Evolutionary conservation across 2,113 vertebrate genomes (phyloP).

Genomic region (Solenodon paradoxus): DNA sequence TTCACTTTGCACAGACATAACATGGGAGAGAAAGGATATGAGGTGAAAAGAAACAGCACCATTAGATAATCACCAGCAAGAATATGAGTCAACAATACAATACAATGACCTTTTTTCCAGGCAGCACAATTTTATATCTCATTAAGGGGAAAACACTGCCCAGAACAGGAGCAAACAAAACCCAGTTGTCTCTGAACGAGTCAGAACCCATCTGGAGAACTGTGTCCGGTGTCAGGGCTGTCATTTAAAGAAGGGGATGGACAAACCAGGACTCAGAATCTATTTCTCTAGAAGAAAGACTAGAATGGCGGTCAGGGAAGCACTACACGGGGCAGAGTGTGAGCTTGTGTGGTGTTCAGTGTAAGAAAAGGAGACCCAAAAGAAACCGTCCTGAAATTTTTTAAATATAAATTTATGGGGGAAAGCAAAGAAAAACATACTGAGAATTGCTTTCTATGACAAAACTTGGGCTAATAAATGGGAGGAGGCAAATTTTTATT

Average conservation of each 20-base stretch:
- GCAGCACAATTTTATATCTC: neutral
- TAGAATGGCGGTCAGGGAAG: neutral
- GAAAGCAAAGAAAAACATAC: neutral
- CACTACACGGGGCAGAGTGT: neutral
- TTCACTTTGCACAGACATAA: neutral
- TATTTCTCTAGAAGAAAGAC: neutral
- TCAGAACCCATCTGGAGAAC: neutral
- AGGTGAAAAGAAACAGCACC: neutral
- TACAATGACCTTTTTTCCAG: neutral
- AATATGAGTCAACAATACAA: neutral
- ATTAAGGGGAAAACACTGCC: neutral
- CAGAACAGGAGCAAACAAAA: neutral
- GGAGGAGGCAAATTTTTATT: neutral
- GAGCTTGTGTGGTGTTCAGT: neutral
- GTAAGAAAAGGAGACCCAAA: neutral
- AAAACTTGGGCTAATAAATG: neutral
- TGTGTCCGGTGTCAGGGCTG: neutral
- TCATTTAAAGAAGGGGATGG: neutral
- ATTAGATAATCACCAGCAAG: neutral
- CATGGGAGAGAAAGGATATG: neutral
- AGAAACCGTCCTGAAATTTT: neutral
- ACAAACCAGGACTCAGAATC: neutral
- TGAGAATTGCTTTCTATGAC: neutral
- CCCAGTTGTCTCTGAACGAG: neutral
- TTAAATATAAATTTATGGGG: neutral